Evolutionary conservation across 2,888 invertebrate genomes (phyloP), one percentile per base, ranked within the genome.

Genomic region (Aelia acuminata): DNA sequence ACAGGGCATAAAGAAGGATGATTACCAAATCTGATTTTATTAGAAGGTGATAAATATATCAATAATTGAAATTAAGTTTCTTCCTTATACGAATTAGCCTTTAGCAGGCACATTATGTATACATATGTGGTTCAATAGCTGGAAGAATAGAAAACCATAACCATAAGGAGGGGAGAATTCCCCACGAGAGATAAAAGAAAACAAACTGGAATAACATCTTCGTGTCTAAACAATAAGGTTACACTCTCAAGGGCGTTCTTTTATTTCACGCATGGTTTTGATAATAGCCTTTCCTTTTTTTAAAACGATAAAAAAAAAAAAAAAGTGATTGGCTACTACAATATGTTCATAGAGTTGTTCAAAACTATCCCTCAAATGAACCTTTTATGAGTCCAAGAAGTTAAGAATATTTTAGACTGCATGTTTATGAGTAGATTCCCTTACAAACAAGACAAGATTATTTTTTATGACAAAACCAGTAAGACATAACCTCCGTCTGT

Each of bases 191-290:
- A 35, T 26, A 10, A 70, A 63, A 70, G 22, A 70, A 70, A 70
- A 70, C 7, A 70, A 70, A 70, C 31, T 70, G 31, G 35, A 70
- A 70, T 31, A 70, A 31, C 63, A 70, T 70, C 31, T 70, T 70
- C 63, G 31, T 70, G 31, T 70, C 63, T 22, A 35, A 70, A 70
- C 63, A 70, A 70, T 70, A 70, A 70, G 31, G 31, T 35, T 70
- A 31, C 18, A 18, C 35, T 70, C 63, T 70, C 63, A 70, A 70
- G 31, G 63, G 63, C 63, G 20, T 70, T 70, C 63, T 70, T 70
- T 70, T 70, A 70, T 70, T 70, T 35, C 18, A 35, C 63, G 35
- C 63, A 18, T 70, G 63, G 31, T 31, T 70, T 35, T 70, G 31
- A 70, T 35, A 3, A 70, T 70, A 35, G 63, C 1, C 7, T 35